Evolutionary conservation across 2,113 vertebrate genomes (phyloP).

Genomic region (Hystrix brachyura): DNA sequence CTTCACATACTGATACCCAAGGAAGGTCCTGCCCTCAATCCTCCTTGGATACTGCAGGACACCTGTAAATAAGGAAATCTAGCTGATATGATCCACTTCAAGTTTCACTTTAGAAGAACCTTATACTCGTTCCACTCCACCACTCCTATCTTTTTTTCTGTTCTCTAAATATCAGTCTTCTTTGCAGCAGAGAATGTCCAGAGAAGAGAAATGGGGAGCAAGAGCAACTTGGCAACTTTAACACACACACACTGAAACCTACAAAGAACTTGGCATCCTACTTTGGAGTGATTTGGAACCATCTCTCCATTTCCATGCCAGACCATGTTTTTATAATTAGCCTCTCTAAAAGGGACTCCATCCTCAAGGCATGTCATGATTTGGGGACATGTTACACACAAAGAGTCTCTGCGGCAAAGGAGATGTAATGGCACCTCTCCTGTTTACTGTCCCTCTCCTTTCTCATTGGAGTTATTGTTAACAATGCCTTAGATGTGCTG

Average conservation of each 20-base stretch:
- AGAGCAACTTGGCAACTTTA: neutral
- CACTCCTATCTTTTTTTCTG: neutral
- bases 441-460: neutral
- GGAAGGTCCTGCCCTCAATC: neutral
- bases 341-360: neutral
- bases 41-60: too few species aligned
- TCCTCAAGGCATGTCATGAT: neutral
- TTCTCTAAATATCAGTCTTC: neutral
- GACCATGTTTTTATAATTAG: conserved; percentile 62
- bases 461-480: neutral
- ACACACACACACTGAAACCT: neutral
- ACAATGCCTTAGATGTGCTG: neutral
- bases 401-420: conserved; percentile 22
- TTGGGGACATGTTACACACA: neutral
- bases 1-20: neutral
- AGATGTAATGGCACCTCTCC: neutral
- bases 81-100: neutral
- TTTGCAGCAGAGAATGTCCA: neutral
- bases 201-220: neutral
- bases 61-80: neutral
- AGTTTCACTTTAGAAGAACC: neutral
- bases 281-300: conserved; percentile 50
- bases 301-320: neutral
- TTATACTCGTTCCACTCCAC: neutral
- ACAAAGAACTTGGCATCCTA: conserved; percentile 46